Evolutionary conservation across 2,888 invertebrate species (phyloP), one percentile per base, ranked within the genome.

Genomic region (Nematopogon swammerdamellus): DNA sequence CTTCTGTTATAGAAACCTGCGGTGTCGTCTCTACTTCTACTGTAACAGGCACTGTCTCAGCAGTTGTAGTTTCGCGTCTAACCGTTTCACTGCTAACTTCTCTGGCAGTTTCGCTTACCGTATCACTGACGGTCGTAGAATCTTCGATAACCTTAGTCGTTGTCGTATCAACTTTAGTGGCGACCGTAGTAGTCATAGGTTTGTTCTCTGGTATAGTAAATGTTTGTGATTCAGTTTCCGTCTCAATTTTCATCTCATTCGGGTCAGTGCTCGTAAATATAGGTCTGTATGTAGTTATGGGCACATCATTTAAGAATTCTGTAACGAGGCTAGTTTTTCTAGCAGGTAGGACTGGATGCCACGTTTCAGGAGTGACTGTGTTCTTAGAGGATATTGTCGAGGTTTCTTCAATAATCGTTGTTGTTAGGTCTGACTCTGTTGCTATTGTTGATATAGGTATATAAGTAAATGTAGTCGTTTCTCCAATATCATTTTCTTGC

Each of bases 391-490:
- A 47, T 55, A 51, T 57, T 50, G 62, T 56, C 16, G 67, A 65
- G 1, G 63, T 62, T 10, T 52, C 54, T 51, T 64, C 61, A 18
- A 60, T 63, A 25, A 50, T 55, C 36, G 60, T 59, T 49, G 57
- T 48, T 44, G 14, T 8, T 6, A 36, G 14, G 36, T 8, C 11
- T 3, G n/a, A 14, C n/a, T 8, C 11, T 4, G 36, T 3, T 14
- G 36, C 36, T 36, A 51, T 50, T 18, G 53, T 54, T 10, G 76
- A 47, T 43, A 30, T 47, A 19, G 50, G 76, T 11, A 72, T 62
- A 45, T 77, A 79, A 30, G 72, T 67, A 52, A 76, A 77, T n/a
- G 79, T 79, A 46, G 79, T 79, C 43, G 77, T 70, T 56, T 76
- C 70, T 36, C 6, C 10, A 25, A 25, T 25, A 4, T n/a, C n/a